Evolutionary conservation across 1,140 invertebrate species (phyloP), one percentile per base, ranked within the genome.

Genomic region (Ceratina japonica): DNA sequence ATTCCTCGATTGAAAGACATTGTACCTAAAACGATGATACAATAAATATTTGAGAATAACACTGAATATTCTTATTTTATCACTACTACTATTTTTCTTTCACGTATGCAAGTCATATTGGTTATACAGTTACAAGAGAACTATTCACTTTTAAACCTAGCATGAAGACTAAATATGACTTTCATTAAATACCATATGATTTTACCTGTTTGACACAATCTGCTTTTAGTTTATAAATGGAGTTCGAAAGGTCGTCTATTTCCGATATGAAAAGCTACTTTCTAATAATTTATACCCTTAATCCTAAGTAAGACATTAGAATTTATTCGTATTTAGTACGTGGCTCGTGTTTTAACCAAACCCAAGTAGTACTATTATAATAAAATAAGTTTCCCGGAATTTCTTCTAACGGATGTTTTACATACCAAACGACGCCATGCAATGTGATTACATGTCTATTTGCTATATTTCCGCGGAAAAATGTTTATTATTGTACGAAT

Each of bases 1-100:
- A 90, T 87, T 80, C 91, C 91, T 58, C 92, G 87, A 76, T 92
- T 92, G 44, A 90, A 91, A 24, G 91, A 91, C 91, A 92, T 92
- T 27, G 51, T 80, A 62, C 24, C 77, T 79, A 37, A 51, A 65
- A 44, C 0, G 2, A 72, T 24, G 15, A 37, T 27, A 27, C 18
- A 13, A 61, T 61, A 44, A 49, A 49, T 68, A n/a, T 27, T 1
- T 56, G 18, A 51, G 2, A 18, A 76, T 49, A 37, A 5, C 20
- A 56, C 1, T n/a, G 13, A 52, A 71, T 59, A 59, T 61, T 27
- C 18, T 3, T 52, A 52, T 22, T 27, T 49, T 44, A 27, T 1
- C 12, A 51, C 15, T 24, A n/a, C n/a, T 62, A 51, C 44, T 12
- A 49, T 3, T 27, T 20, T 12, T 73, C 27, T 63, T 49, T 63